A percentile compares a stretch with the other conserved stretches of the same genome.
Conservation (phyloP, 2,888 invertebrate genomes). For the Pyralis farinalis region DNA sequence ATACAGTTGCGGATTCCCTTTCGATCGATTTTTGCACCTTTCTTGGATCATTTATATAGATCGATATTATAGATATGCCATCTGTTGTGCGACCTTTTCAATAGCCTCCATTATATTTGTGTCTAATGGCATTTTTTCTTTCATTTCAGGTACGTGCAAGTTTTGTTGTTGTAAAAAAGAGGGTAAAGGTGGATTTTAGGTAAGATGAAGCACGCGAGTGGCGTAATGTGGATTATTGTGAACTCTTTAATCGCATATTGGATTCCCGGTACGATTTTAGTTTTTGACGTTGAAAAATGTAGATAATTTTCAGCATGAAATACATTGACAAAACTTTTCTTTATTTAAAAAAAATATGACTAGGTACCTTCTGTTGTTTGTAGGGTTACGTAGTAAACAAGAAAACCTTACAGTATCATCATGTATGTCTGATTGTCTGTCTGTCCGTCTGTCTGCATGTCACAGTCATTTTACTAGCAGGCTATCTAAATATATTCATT, state of each 20-base stretch:
- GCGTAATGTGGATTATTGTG: conserved; percentile 9
- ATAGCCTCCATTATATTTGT: conserved; percentile 39
- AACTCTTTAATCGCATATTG: conserved; percentile 9
- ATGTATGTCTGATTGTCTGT: too few species aligned
- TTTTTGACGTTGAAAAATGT: too few species aligned
- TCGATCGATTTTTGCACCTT: conserved; percentile 59
- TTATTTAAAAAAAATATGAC: too few species aligned
- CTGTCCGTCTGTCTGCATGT: too few species aligned
- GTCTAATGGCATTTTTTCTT: conserved; percentile 50
- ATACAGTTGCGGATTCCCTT: conserved; percentile 57
- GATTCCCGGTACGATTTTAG: conserved; percentile 5
- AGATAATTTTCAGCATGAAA: too few species aligned
- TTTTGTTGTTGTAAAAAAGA: conserved; percentile 32
- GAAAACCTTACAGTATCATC: too few species aligned
- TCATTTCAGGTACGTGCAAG: conserved; percentile 60
- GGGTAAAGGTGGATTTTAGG: conserved; percentile 22
- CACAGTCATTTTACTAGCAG: too few species aligned
- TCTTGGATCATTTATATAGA: conserved; percentile 36
- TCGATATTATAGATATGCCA: conserved; percentile 55
- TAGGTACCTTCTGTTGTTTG: too few species aligned
- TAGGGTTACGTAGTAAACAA: too few species aligned
- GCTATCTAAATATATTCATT: too few species aligned
- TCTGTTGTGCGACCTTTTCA: conserved; percentile 59
- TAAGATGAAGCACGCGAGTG: conserved; percentile 38
- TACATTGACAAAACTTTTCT: too few species aligned